Base-by-base conservation (phyloP, 2,113 vertebrate species). In the Grammatotria lemairii region DNA sequence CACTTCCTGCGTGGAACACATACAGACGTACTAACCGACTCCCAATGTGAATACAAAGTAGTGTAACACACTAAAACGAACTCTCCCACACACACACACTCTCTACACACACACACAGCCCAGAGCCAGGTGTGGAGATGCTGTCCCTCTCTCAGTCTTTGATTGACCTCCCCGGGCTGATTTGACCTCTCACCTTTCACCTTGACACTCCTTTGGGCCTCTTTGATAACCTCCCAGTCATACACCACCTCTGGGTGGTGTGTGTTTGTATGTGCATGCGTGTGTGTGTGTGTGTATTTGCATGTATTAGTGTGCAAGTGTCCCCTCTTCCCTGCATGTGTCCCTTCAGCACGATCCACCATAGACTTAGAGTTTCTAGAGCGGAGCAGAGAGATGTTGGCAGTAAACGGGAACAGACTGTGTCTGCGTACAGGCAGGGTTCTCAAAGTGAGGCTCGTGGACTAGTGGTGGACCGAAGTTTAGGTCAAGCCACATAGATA, bases 41-140 rank as follows among this genome's bases (percentile, higher is more conserved):
- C 33, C 83, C 55, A 13, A 94, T 97, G 97, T 98, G 96, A 97
- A 97, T 97, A 95, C 51, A 82, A 40, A 70, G 19, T 53, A 28
- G 17, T 83, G 13, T 82, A 75, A 81, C 86, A 79, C 81, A 82
- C 38, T 70, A 26, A 88, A 14, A 65, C 47, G 31, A 26, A 81
- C 80, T 53, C 78, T 9, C 75, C 87, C 85, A 80, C 82, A 84
- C 55, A 80, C 55, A 80, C 86, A 81, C 68, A 17, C 68, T 42
- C 73, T 84, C 63, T 68, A 80, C 75, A 87, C 87, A 89, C 82
- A 85, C 85, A 90, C 88, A 89, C 88, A 89, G 63, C 87, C 90
- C 95, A 95, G 93, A 94, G 92, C 87, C 92, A 92, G 92, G 86
- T 94, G 95, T 94, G 92, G 94, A 93, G 93, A 93, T 93, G 87